These are phyloP conservation scores for Triplophysa bombifrons DNA, from an alignment of 2,797 vertebrate genomes.

Conservation along the genomic window DNA sequence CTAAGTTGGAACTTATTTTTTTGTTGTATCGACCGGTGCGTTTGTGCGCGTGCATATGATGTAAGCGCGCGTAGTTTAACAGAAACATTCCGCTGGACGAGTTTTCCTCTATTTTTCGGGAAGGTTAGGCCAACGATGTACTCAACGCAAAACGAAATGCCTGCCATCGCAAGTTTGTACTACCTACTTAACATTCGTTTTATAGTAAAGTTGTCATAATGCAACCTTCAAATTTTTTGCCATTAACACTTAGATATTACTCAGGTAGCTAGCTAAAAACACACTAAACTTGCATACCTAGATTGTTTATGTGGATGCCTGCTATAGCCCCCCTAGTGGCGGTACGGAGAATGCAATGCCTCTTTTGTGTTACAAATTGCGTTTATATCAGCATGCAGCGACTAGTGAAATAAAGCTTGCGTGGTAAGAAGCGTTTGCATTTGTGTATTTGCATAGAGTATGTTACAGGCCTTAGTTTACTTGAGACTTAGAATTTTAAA, in stretches of 20 bases:
- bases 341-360: background rate
- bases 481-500: constrained; percentile 24
- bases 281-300: background rate
- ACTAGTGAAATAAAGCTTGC: background rate
- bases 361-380: background rate
- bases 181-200: background rate
- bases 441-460: constrained; percentile 26
- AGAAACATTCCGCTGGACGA: constrained; percentile 16
- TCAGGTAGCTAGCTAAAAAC: background rate
- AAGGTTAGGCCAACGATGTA: constrained; percentile 4
- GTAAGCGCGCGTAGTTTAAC: constrained; percentile 33
- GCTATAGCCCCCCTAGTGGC: background rate
- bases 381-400: background rate
- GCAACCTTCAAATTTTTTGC: background rate
- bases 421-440: background rate
- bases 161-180: background rate
- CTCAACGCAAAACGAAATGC: background rate
- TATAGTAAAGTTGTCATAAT: background rate
- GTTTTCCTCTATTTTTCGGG: background rate
- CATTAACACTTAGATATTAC: background rate
- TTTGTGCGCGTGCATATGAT: constrained; percentile 8
- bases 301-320: background rate
- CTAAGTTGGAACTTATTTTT: constrained; percentile 24
- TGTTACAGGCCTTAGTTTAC: constrained; percentile 13
- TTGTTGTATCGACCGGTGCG: constrained; percentile 35